Evolutionary conservation across 2,888 invertebrate genomes (phyloP), one percentile per base, ranked within the genome.

Genomic region (Dasysyrphus albostriatus): DNA sequence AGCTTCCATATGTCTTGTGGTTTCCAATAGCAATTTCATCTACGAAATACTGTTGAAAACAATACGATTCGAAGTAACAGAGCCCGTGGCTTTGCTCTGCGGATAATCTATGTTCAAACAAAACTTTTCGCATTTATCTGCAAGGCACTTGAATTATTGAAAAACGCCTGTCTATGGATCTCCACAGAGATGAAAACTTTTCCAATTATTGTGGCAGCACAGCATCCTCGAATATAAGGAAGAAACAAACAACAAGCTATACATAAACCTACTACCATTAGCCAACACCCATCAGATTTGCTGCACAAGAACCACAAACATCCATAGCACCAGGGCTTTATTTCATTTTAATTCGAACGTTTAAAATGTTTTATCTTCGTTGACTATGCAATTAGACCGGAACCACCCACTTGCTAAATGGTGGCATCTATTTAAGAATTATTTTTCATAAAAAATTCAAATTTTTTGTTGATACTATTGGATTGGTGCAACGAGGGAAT

Each of bases 161-260:
- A 87, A 87, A 87, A 78, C 82, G 87, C 87, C 87, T 87, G 82
- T 87, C 82, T 87, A 82, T 87, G 87, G 87, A 82, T 87, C 87
- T 87, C 87, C 82, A 44, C 82, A 78, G 82, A 90, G 90, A 91
- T 91, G 90, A 91, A 90, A 90, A 90, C 91, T 90, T 90, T 91
- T 91, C 91, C 91, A 91, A 91, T 91, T 91, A 91, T 91, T 91
- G 90, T 90, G 90, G 91, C 89, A 88, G 85, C 88, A 89, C 56
- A 82, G 85, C n/a, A 67, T 69, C 67, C 67, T 73, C 73, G 42
- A 39, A 79, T 44, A 65, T 44, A 65, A 59, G 51, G 58, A 70
- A 74, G 29, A 39, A 67, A 67, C 63, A 39, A 67, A 67, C 63
- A 51, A 69, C 19, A 67, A 34, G 19, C 47, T 29, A 32, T 9